Evolutionary conservation across 1,140 invertebrate species (phyloP).

Genomic region (Temnothorax longispinosus): DNA sequence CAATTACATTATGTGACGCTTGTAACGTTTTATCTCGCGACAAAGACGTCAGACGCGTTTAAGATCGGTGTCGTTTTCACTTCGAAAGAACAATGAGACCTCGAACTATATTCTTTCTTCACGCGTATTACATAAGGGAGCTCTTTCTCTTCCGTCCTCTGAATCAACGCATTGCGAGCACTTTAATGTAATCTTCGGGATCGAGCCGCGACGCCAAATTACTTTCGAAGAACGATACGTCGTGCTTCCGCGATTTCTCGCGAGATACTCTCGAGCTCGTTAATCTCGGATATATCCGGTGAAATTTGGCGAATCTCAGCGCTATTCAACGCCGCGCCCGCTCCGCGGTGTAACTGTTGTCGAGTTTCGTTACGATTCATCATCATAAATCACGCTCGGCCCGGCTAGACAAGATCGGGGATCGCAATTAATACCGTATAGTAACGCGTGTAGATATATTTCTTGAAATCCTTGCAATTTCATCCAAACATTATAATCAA

Average conservation of each 20-base stretch:
- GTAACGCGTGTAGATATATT: conserved; percentile 39
- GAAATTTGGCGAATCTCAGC: conserved; percentile 55
- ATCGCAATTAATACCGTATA: conserved; percentile 46
- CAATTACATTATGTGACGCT: neutral
- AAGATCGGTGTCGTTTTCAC: conserved; percentile 30
- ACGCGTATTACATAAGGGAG: conserved; percentile 27
- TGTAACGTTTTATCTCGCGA: conserved; percentile 33
- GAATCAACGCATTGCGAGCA: conserved; percentile 39
- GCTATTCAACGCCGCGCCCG: conserved; percentile 22
- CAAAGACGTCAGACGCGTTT: neutral
- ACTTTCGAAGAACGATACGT: conserved; percentile 47
- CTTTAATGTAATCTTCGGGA: conserved; percentile 49
- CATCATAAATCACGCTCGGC: conserved; percentile 56
- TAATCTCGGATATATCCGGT: conserved; percentile 59
- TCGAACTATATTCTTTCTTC: conserved; percentile 26
- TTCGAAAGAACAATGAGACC: conserved; percentile 34
- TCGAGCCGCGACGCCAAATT: conserved; percentile 49
- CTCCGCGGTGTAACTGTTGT: conserved; percentile 30
- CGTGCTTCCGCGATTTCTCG: conserved; percentile 56
- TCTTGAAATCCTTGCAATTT: conserved; percentile 29
- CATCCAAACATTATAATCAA: conserved; percentile 34
- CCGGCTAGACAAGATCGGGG: conserved; percentile 37
- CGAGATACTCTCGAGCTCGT: conserved; percentile 43
- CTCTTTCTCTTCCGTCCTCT: conserved; percentile 46
- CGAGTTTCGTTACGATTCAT: conserved; percentile 58